Conservation (phyloP, 2,888 invertebrate genomes). For the Drosophila histrio region DNA sequence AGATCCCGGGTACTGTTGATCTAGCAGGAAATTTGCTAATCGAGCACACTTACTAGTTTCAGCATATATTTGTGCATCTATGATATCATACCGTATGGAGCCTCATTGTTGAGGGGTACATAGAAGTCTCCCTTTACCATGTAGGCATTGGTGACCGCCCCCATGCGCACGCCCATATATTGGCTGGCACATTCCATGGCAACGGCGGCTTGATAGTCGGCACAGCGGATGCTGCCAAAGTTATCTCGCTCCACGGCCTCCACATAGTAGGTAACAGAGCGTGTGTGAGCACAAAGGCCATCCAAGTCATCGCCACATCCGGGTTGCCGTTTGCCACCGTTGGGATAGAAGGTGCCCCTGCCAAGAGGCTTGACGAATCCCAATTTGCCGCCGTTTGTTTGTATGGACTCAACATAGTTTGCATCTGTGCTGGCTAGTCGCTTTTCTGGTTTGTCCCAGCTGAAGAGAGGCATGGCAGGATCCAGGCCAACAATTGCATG, state of each 20-base stretch:
- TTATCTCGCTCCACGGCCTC: constrained; percentile 82
- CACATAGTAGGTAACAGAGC: constrained; percentile 83
- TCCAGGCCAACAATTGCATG: constrained; percentile 66
- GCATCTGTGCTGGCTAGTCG: constrained; percentile 75
- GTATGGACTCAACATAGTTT: constrained; percentile 78
- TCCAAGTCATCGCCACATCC: constrained; percentile 84
- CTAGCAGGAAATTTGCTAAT: not conserved
- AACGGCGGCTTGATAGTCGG: constrained; percentile 58
- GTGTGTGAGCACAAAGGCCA: constrained; percentile 83
- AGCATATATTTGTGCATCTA: not conserved
- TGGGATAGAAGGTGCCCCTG: constrained; percentile 85
- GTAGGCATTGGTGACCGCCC: constrained; percentile 60
- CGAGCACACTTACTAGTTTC: not conserved
- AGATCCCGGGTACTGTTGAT: not conserved
- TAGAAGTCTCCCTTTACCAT: constrained; percentile 71
- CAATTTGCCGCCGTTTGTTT: constrained; percentile 76
- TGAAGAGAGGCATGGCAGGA: constrained; percentile 78
- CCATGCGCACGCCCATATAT: constrained; percentile 69
- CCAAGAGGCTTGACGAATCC: constrained; percentile 80
- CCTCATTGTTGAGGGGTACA: constrained; percentile 65
- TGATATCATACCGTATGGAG: constrained; percentile 64
- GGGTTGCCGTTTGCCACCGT: constrained; percentile 85
- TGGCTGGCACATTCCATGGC: constrained; percentile 57
- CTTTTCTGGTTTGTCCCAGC: constrained; percentile 55
- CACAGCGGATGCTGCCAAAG: constrained; percentile 76